Conservation (phyloP, 2,113 vertebrate genomes). For the Anas platyrhynchos region DNA sequence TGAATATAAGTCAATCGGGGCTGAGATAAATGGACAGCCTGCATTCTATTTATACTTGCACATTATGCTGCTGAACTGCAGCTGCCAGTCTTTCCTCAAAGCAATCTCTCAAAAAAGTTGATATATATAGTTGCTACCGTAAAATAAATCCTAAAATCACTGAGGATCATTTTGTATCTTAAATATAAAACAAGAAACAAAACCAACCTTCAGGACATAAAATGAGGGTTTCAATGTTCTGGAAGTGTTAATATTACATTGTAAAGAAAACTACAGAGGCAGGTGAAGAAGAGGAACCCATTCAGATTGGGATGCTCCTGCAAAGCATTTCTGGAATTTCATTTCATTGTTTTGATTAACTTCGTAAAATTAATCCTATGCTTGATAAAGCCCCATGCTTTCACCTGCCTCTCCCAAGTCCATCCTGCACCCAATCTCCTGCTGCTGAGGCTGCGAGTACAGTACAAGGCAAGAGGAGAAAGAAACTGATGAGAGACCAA, state of each 20-base stretch:
- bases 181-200: background rate
- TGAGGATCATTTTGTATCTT: background rate
- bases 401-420: background rate
- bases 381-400: background rate
- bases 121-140: background rate
- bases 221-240: background rate
- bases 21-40: conserved; percentile 55
- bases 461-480: background rate
- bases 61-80: conserved; percentile 16
- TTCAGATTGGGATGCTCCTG: background rate
- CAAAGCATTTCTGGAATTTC: background rate
- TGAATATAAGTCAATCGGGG: conserved; percentile 48
- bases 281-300: background rate
- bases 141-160: conserved; percentile 3
- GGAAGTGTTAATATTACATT: background rate
- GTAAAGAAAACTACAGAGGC: background rate
- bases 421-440: fast-evolving
- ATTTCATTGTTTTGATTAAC: background rate
- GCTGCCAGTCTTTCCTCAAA: background rate
- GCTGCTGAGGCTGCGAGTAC: background rate
- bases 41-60: conserved; percentile 61
- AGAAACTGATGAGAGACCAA: background rate
- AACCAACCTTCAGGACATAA: background rate
- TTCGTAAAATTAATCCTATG: background rate
- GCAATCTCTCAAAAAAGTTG: background rate